A percentile compares a stretch with the other conserved stretches of the same genome.
Evolutionary conservation across 2,888 invertebrate species (phyloP).

Genomic region (Globia sparganii): DNA sequence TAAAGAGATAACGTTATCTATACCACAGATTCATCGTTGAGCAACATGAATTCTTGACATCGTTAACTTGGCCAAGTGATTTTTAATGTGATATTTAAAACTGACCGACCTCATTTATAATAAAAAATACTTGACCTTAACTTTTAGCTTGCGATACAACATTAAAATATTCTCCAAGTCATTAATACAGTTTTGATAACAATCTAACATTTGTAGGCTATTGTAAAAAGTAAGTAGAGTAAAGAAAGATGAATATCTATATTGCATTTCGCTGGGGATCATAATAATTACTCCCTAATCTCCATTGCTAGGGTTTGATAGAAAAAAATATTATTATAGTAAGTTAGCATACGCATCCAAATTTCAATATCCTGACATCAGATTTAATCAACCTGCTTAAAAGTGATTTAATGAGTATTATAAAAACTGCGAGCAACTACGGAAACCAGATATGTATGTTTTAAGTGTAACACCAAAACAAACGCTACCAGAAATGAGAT

Average conservation of each 20-base stretch:
- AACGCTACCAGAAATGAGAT: constrained; percentile 24
- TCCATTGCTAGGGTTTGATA: background rate
- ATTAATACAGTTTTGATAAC: constrained; percentile 33
- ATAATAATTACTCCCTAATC: constrained; percentile 16
- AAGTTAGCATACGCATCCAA: background rate
- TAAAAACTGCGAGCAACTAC: background rate
- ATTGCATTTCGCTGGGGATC: constrained; percentile 10
- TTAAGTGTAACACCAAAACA: constrained; percentile 27
- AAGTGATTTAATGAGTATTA: background rate
- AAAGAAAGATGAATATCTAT: constrained; percentile 26
- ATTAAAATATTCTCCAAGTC: constrained; percentile 19
- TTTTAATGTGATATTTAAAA: constrained; percentile 34
- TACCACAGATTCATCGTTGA: constrained; percentile 38
- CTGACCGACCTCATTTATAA: constrained; percentile 35
- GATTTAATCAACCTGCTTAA: background rate
- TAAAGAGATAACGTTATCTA: constrained; percentile 47
- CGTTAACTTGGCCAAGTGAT: constrained; percentile 40
- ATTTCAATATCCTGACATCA: background rate
- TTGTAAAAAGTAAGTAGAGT: constrained; percentile 46
- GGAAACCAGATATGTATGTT: background rate
- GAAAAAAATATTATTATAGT: background rate
- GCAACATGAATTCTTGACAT: constrained; percentile 40
- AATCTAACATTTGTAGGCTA: constrained; percentile 24
- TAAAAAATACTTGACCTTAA: constrained; percentile 41
- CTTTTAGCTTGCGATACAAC: constrained; percentile 11